These are phyloP conservation scores for Macrophya annulata DNA, from an alignment of 2,888 invertebrate genomes.

Conservation along the genomic window DNA sequence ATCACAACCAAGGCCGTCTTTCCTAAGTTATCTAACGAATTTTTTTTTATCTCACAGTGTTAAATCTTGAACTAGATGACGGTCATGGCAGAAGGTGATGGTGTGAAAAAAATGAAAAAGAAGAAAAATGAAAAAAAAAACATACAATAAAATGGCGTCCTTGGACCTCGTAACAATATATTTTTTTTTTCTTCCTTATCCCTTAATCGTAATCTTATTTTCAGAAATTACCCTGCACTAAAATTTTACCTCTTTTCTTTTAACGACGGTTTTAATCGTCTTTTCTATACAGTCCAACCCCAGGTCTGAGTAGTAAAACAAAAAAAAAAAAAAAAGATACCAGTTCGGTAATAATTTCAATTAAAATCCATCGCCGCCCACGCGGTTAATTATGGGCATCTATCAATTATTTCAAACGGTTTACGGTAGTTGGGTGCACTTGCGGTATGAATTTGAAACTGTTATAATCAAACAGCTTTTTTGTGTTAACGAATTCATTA, in stretches of 20 bases:
- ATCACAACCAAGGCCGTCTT: constrained; percentile 39
- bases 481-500: neutral
- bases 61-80: neutral
- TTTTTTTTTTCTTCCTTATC: neutral
- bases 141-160: constrained; percentile 10
- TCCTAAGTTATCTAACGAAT: constrained; percentile 26
- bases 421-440: neutral
- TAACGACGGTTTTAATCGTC: constrained; percentile 38
- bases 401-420: neutral
- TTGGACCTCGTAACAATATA: neutral
- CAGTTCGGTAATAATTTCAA: neutral
- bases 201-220: constrained; percentile 32
- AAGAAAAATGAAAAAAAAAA: too few species aligned
- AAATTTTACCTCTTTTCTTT: constrained; percentile 34
- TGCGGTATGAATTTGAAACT: neutral
- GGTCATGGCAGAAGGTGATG: neutral
- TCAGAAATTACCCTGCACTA: constrained; percentile 39
- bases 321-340: neutral
- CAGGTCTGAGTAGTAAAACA: neutral
- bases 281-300: neutral
- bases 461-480: neutral
- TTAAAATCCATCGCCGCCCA: constrained; percentile 5
- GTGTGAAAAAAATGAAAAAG: neutral
- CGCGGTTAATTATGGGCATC: neutral
- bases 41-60: neutral